phyloP scores from a whole-genome alignment of 37 sponge, comb jelly and placozoan species.

The Cladorhizidae sp. region DNA sequence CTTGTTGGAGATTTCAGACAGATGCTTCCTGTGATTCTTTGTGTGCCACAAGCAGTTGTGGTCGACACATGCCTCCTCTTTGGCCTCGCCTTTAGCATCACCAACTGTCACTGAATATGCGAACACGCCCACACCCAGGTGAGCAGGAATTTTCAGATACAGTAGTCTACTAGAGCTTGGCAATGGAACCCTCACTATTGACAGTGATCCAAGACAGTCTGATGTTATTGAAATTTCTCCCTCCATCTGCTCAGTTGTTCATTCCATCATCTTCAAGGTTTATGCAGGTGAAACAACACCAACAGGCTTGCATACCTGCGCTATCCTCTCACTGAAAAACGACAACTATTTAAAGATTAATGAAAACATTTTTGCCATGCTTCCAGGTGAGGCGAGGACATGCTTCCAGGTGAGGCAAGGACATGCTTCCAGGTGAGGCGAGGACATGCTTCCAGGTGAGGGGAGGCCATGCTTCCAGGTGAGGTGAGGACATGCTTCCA shows the following conservation, averaged over 20 bases:
- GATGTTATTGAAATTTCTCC: not conserved
- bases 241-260: too few species aligned
- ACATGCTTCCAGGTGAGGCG: too few species aligned
- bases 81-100: not conserved
- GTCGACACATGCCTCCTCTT: slow-evolving; percentile 7
- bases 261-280: not conserved
- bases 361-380: not conserved
- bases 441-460: too few species aligned
- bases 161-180: not conserved
- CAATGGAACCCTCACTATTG: not conserved
- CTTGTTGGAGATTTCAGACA: slow-evolving; percentile 6
- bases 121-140: not conserved
- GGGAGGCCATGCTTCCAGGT: too few species aligned
- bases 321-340: not conserved
- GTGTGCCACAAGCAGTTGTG: not conserved
- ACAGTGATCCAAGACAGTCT: not conserved
- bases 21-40: not conserved
- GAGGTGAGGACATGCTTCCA: too few species aligned
- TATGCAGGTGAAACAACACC: too few species aligned
- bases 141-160: not conserved
- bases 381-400: not conserved
- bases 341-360: not conserved
- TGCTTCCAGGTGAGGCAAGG: too few species aligned
- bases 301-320: not conserved
- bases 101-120: not conserved